These are phyloP conservation scores for Caenorhabditis remanei DNA, from an alignment of 1,140 invertebrate species.

Conservation along the genomic window DNA sequence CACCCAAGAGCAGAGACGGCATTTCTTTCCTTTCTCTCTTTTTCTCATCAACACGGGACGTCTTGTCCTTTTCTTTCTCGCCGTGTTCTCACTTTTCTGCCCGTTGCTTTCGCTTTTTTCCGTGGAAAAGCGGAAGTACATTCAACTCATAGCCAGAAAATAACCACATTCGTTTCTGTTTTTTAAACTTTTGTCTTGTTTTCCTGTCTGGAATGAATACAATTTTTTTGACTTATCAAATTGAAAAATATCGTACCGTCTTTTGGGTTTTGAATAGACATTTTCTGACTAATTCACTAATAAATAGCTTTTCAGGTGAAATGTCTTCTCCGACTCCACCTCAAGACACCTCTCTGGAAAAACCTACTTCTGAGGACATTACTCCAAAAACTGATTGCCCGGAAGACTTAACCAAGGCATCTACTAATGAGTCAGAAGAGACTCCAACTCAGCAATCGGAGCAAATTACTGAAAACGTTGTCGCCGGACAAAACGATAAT, in stretches of 20 bases:
- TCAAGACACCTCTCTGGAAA: neutral
- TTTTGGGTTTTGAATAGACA: neutral
- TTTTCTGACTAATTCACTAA: neutral
- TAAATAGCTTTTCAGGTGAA: neutral
- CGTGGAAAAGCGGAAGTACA: too few relatives aligned
- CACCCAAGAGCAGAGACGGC: neutral
- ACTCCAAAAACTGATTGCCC: neutral
- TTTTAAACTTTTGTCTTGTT: too few relatives aligned
- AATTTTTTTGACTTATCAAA: too few relatives aligned
- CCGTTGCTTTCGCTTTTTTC: too few relatives aligned
- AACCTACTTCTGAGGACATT: neutral
- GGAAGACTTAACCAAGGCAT: neutral
- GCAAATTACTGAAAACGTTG: neutral
- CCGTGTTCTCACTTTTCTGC: too few relatives aligned
- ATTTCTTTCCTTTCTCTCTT: neutral
- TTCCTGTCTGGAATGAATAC: too few relatives aligned
- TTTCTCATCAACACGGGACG: neutral
- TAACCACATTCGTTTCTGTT: too few relatives aligned
- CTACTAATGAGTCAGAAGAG: too few relatives aligned
- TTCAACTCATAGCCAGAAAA: too few relatives aligned
- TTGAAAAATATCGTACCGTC: neutral
- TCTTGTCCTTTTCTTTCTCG: neutral
- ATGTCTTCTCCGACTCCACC: neutral
- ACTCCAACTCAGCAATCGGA: neutral
- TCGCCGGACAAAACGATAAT: neutral